Base-by-base conservation (phyloP, 1,140 invertebrate species). In the Euura saliciscinereae region DNA sequence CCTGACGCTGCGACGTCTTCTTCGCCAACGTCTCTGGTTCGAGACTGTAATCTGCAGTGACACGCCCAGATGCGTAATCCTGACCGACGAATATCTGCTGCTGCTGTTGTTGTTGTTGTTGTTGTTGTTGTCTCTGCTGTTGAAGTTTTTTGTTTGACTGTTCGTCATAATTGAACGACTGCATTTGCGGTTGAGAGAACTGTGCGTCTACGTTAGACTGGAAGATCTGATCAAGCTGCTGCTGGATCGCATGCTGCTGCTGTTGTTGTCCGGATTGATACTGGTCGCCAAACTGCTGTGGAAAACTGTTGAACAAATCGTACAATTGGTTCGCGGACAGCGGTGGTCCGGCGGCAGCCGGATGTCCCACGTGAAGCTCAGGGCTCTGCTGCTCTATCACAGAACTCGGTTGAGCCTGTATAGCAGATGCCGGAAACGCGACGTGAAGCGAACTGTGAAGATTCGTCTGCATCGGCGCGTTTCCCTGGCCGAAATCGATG, bases 301-400 rank as follows among this genome's bases (percentile, higher is more conserved):
- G 87, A 68, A 87, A 85, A 13, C 85, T 87, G 72, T 89, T 88
- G 6, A 91, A 75, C 2, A 91, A 78, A 44, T 88, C 86, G 75
- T 90, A 90, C 2, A 92, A 77, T 73, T 92, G 90, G 42, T 88
- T 86, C 3, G 89, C 84, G 13, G 89, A 88, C 11, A 91, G 74
- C 2, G 87, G 79, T 42, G 84, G 79, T 0, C 76, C 80, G 45
- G 82, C 77, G 0, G 74, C 76, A 73, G 76, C 80, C 76, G 80
- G 79, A 71, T 79, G 79, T 5, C 79, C 83, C 1, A 83, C 77
- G 64, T 85, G 79, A 4, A 85, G 73, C 46, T 86, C 81, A 3
- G 81, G 77, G 8, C 76, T 71, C 43, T 82, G 80, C 45, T 82
- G 79, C 6, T 75, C 74, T 45, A 76, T 59, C 0, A 73, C 65